Percentiles rank a stretch among this genome's conserved stretches.
These are phyloP conservation scores for Lynx canadensis DNA, from an alignment of 2,113 vertebrate genomes.

Conservation along the genomic window DNA sequence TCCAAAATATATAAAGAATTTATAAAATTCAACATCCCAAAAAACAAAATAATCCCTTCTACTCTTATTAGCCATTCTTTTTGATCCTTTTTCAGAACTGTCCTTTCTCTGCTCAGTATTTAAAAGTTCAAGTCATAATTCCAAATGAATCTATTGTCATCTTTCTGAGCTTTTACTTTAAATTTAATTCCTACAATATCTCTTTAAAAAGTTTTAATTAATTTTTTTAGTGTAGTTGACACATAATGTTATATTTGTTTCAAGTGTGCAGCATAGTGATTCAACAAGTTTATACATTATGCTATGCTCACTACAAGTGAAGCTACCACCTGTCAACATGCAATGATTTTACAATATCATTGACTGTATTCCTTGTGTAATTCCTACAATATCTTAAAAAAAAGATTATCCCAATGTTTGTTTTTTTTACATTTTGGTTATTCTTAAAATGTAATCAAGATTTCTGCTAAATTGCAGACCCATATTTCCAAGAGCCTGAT, in stretches of 20 bases:
- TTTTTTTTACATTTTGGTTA: constrained; percentile 8
- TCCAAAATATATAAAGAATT: neutral
- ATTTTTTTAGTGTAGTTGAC: neutral
- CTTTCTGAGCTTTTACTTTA: neutral
- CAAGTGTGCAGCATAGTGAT: neutral
- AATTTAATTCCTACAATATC: neutral
- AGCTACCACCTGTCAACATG: neutral
- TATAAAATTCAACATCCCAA: neutral
- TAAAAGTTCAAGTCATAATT: neutral
- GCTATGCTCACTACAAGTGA: neutral
- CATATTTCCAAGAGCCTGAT: neutral
- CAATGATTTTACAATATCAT: neutral
- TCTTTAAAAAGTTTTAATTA: neutral
- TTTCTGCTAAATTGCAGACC: neutral
- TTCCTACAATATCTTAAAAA: neutral
- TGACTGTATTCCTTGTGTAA: neutral
- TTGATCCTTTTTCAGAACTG: neutral
- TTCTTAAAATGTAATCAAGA: constrained; percentile 33
- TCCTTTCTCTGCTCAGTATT: neutral
- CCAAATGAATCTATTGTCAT: neutral
- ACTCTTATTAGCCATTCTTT: neutral
- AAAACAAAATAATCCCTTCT: neutral
- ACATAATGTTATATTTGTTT: neutral
- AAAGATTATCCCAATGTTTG: neutral
- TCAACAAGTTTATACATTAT: neutral